Conservation (phyloP, 2,113 vertebrate genomes). For the Gasterosteus nipponicus region DNA sequence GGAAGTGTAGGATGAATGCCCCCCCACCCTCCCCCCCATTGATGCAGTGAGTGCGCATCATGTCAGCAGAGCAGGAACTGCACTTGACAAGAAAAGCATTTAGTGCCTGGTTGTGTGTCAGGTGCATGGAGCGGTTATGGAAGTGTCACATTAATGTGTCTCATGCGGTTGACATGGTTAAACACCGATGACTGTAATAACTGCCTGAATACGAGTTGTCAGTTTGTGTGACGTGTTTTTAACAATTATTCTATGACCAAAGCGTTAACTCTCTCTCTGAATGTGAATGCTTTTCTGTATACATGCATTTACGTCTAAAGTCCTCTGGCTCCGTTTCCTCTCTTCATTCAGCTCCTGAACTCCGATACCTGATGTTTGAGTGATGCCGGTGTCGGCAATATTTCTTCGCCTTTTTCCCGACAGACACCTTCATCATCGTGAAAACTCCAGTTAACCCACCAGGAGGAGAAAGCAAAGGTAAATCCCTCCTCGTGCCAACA, state of each 20-base stretch:
- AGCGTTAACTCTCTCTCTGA: neutral
- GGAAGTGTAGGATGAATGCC: slow-evolving; percentile 67
- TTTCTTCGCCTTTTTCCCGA: slow-evolving; percentile 25
- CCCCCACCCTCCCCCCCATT: slow-evolving; percentile 1
- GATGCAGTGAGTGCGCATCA: slow-evolving; percentile 45
- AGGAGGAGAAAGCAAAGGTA: slow-evolving; percentile 22
- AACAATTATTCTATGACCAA: neutral
- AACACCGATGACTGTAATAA: slow-evolving; percentile 9
- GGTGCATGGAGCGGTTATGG: slow-evolving; percentile 7
- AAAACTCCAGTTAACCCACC: slow-evolving; percentile 31
- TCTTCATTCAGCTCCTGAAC: slow-evolving; percentile 12
- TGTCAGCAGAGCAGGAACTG: slow-evolving; percentile 58
- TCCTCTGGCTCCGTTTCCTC: slow-evolving; percentile 7
- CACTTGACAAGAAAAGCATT: slow-evolving; percentile 53
- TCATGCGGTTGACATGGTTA: neutral
- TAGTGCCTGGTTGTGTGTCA: slow-evolving; percentile 23
- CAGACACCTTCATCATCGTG: slow-evolving; percentile 45
- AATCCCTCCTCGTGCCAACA: slow-evolving; percentile 41
- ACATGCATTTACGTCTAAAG: neutral
- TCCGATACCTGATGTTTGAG: slow-evolving; percentile 23
- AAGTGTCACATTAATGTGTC: slow-evolving; percentile 14
- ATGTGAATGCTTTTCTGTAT: neutral
- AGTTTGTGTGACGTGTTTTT: neutral
- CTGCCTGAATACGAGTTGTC: neutral
- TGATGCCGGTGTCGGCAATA: slow-evolving; percentile 44